Percentiles rank a stretch among this genome's conserved stretches.
phyloP scores from a whole-genome alignment of 92 coral and sea anemone genomes.

The Porites cylindrica region DNA sequence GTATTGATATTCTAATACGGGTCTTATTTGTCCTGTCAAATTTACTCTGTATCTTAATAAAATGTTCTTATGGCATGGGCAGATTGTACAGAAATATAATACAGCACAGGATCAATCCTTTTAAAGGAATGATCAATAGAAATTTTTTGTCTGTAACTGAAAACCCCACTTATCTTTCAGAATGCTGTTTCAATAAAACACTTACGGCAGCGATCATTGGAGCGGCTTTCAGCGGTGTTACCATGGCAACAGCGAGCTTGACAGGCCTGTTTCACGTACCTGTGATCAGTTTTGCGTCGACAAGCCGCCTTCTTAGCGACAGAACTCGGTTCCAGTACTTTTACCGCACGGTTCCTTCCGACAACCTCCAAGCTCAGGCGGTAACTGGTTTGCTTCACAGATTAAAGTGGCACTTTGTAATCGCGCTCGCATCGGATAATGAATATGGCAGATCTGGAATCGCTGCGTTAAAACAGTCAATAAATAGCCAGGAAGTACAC shows the following conservation, averaged over 20 bases:
- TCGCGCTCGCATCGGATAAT: constrained; percentile 73
- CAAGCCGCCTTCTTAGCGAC: constrained; percentile 86
- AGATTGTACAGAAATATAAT: no score
- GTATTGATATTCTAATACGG: neutral
- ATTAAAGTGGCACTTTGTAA: constrained; percentile 60
- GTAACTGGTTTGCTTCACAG: constrained; percentile 57
- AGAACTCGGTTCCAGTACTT: constrained; percentile 77
- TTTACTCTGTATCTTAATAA: neutral
- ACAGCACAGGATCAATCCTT: no score
- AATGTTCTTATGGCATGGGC: neutral
- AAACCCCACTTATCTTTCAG: constrained; percentile 5
- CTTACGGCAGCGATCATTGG: constrained; percentile 83
- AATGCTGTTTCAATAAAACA: constrained; percentile 50
- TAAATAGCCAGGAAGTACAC: constrained; percentile 35
- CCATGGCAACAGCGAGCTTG: constrained; percentile 85
- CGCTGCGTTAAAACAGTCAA: constrained; percentile 68
- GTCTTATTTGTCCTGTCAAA: neutral
- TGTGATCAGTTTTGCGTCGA: constrained; percentile 81
- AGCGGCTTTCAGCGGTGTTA: constrained; percentile 89
- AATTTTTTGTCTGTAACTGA: no score
- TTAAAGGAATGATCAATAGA: neutral
- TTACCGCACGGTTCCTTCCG: constrained; percentile 83
- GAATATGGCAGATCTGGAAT: constrained; percentile 80
- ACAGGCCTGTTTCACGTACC: constrained; percentile 89
- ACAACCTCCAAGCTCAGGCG: constrained; percentile 74